A percentile compares a stretch with the other conserved stretches of the same genome.
Conservation (phyloP, 2,797 vertebrate genomes). For the Choloepus didactylus region DNA sequence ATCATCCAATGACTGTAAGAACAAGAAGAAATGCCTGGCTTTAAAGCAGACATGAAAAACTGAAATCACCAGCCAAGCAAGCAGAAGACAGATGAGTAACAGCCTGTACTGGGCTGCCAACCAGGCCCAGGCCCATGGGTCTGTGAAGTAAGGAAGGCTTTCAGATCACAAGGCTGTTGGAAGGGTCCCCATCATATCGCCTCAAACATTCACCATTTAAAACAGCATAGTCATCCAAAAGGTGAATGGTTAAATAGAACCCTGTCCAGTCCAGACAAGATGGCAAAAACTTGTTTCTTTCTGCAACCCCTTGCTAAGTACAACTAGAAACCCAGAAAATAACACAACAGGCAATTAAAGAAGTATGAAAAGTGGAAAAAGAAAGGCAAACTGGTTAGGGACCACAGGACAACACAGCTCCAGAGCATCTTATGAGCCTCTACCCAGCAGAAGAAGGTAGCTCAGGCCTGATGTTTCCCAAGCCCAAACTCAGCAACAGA, state of each 20-base stretch:
- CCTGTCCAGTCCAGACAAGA: background rate
- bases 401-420: background rate
- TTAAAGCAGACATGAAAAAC: conserved; percentile 68
- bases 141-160: conserved; percentile 53
- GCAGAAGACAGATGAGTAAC: conserved; percentile 73
- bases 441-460: background rate
- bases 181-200: background rate
- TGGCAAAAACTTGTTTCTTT: conserved; percentile 4
- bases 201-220: conserved; percentile 65
- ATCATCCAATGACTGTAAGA: conserved; percentile 67
- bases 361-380: conserved; percentile 47
- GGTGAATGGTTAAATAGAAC: conserved; percentile 52
- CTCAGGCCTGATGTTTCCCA: conserved; percentile 14
- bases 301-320: background rate
- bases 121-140: conserved; percentile 45
- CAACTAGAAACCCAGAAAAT: conserved; percentile 27
- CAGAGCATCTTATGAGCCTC: background rate
- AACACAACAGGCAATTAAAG: conserved; percentile 33
- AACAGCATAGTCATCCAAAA: conserved; percentile 52
- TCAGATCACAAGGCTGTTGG: conserved; percentile 40
- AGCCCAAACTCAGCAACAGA: conserved; percentile 26
- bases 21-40: conserved; percentile 67
- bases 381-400: conserved; percentile 36
- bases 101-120: conserved; percentile 45
- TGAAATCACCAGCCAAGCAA: conserved; percentile 71